Conservation (phyloP, 2,113 vertebrate species). For the Sapayoa aenigma region DNA sequence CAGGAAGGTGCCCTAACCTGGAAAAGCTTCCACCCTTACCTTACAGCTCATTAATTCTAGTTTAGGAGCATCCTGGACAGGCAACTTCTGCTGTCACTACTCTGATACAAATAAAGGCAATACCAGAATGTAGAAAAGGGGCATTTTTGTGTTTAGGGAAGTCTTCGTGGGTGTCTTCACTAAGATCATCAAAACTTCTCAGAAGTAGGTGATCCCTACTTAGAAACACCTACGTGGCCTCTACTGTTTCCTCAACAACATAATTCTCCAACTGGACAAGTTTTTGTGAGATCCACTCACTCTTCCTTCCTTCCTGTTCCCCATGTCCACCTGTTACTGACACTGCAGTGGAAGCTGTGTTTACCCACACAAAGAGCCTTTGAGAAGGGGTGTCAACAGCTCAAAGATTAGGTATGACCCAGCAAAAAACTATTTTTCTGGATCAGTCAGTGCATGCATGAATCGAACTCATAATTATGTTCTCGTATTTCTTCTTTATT, state of each 20-base stretch:
- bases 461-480: not conserved
- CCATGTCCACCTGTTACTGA: fast-evolving
- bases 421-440: not conserved
- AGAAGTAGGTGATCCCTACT: not conserved
- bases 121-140: not conserved
- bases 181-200: not conserved
- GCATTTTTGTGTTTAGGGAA: not conserved
- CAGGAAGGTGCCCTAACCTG: not conserved
- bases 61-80: not conserved
- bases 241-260: not conserved
- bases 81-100: not conserved
- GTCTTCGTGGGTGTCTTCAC: not conserved
- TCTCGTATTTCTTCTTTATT: not conserved
- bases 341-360: not conserved
- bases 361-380: not conserved
- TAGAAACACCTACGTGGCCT: not conserved
- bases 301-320: not conserved
- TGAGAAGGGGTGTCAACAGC: not conserved
- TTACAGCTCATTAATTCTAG: not conserved
- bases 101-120: not conserved
- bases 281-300: not conserved
- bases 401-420: not conserved
- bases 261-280: not conserved
- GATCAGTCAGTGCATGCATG: not conserved
- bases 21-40: not conserved